A percentile compares a stretch with the other conserved stretches of the same genome.
These are phyloP conservation scores for Drosophila prosaltans DNA, from an alignment of 1,140 invertebrate species.

Conservation along the genomic window DNA sequence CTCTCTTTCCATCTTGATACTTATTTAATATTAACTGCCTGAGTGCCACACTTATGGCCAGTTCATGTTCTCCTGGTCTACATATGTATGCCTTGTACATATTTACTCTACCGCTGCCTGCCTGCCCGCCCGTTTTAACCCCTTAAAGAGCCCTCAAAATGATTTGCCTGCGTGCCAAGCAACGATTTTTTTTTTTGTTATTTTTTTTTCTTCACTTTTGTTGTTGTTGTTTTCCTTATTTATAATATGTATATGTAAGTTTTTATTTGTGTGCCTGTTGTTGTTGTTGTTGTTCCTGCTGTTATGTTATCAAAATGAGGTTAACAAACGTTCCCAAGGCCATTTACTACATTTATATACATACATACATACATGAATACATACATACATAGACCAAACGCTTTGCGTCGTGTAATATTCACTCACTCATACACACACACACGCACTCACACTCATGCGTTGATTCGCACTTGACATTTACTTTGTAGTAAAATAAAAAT, in stretches of 20 bases:
- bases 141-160: slow-evolving; percentile 1
- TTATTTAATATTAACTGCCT: slow-evolving; percentile 51
- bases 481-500: slow-evolving; percentile 66
- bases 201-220: slow-evolving; percentile 38
- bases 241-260: slow-evolving; percentile 20
- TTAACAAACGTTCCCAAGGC: slow-evolving; percentile 80
- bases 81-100: slow-evolving; percentile 16
- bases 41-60: slow-evolving; percentile 33
- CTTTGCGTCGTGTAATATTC: slow-evolving; percentile 14
- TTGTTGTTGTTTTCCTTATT: slow-evolving; percentile 16
- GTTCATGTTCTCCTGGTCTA: slow-evolving; percentile 42
- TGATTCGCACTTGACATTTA: slow-evolving; percentile 80
- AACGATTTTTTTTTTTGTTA: slow-evolving; percentile 44
- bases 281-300: slow-evolving; percentile 27
- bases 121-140: slow-evolving; percentile 6
- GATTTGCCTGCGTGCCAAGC: slow-evolving; percentile 56
- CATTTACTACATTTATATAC: slow-evolving; percentile 58
- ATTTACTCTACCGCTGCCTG: slow-evolving; percentile 5
- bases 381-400: slow-evolving; percentile 19
- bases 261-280: slow-evolving; percentile 1
- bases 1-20: slow-evolving; percentile 2
- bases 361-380: slow-evolving; percentile 44
- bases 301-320: slow-evolving; percentile 74
- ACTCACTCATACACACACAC: slow-evolving; percentile 42
- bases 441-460: slow-evolving; percentile 16